Base-by-base conservation (phyloP, 2,888 invertebrate species). In the Callimorpha dominula region DNA sequence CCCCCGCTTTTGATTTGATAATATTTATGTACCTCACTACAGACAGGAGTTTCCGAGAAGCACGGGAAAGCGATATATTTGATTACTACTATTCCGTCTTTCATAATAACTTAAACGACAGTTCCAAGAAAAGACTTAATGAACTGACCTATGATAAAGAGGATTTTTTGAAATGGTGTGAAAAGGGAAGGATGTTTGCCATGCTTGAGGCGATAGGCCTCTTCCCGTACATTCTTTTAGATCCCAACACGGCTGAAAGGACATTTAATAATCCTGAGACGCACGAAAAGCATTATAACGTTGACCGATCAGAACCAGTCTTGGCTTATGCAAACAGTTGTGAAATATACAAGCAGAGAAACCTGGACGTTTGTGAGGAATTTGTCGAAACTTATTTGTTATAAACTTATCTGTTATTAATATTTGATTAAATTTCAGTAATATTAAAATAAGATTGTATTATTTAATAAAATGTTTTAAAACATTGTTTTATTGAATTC, bases 1-100 rank as follows among this genome's bases (percentile, higher is more conserved):
- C 94, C 0, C 95, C 95, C 0, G 88, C 93, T 0, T 93, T 94
- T 72, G 95, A 95, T 72, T 70, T 94, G 17, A 90, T 90, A 84
- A 71, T 84, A 0, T 85, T 92, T 42, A 76, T 94, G 12, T 92
- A 93, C 70, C 72, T 91, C 43, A 93, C 88, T 0, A 94, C 94
- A 1, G 85, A 88, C 0, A 86, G 84, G 43, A 73, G 75, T 6
- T 94, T 93, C 65, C 88, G 94, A 3, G 84, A 88, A 9, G 67
- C 81, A 7, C 70, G 91, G 76, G 93, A 94, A 77, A 76, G 49
- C 0, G 81, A 83, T 54, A 71, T 93, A 8, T 82, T 88, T 4
- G 78, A 83, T 1, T 82, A 90, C 46, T 94, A 94, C 79, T 93
- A 85, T 68, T 74, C 86, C 0, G 81, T 83, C 0, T 94, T 94